Percentiles rank a stretch among this genome's conserved stretches.
Evolutionary conservation across 2,888 invertebrate genomes (phyloP).

Genomic region (Malthinus seriepunctatus): DNA sequence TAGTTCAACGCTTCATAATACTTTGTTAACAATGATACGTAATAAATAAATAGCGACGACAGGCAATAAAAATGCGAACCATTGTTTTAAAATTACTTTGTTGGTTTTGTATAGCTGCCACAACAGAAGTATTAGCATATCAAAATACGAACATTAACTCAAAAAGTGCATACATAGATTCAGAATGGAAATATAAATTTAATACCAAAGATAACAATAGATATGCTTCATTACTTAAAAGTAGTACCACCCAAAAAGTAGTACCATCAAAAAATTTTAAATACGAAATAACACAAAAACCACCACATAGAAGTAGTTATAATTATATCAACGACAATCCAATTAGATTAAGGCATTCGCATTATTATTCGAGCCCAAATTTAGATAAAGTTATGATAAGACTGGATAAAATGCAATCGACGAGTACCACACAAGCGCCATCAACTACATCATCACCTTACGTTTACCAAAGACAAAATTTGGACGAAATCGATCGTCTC

Average conservation of each 20-base stretch:
- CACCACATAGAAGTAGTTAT: constrained; percentile 5
- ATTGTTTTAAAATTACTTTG: constrained; percentile 21
- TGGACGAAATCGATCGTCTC: constrained; percentile 10
- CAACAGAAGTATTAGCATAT: constrained; percentile 10
- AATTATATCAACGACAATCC: constrained; percentile 12
- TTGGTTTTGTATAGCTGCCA: constrained; percentile 19
- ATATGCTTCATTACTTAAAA: constrained; percentile 17
- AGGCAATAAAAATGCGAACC: constrained; percentile 17
- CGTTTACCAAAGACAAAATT: constrained; percentile 7
- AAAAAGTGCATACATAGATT: constrained; percentile 22
- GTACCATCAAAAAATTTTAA: constrained; percentile 10
- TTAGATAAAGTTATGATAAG: constrained; percentile 14
- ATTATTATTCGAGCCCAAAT: constrained; percentile 9
- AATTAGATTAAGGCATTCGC: constrained; percentile 22
- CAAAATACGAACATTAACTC: constrained; percentile 14
- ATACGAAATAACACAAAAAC: neutral
- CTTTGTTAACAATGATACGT: constrained; percentile 19
- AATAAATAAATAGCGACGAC: constrained; percentile 17
- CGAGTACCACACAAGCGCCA: constrained; percentile 4
- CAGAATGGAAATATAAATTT: constrained; percentile 16
- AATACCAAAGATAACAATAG: constrained; percentile 19
- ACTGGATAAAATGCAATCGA: constrained; percentile 18
- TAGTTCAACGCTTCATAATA: constrained; percentile 11
- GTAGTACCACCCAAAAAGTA: constrained; percentile 14
- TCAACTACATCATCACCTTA: constrained; percentile 4